A percentile compares a stretch with the other conserved stretches of the same genome.
Evolutionary conservation across 2,888 invertebrate species (phyloP).

Genomic region (Caenorhabditis zanzibari): DNA sequence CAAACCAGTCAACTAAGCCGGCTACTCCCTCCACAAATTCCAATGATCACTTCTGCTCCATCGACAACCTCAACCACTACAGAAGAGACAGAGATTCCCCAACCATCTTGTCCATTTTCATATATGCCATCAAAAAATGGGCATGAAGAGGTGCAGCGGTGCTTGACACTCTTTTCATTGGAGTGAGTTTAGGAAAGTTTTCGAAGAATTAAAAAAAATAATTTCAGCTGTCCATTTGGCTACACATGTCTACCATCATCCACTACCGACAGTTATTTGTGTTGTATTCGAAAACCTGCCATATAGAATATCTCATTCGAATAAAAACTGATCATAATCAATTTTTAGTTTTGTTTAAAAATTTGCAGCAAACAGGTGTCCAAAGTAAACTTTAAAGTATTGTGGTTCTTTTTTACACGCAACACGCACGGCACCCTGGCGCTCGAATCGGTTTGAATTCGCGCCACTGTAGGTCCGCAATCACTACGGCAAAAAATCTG

Average conservation of each 20-base stretch:
- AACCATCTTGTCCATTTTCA: conserved; percentile 59
- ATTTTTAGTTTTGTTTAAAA: too few relatives aligned
- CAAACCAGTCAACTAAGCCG: conserved; percentile 7
- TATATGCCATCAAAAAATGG: conserved; percentile 63
- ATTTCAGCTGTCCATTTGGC: conserved; percentile 73
- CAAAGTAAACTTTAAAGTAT: too few relatives aligned
- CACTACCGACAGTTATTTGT: conserved; percentile 70
- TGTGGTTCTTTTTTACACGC: too few relatives aligned
- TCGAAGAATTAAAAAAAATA: not conserved
- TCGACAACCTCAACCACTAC: not conserved
- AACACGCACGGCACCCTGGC: too few relatives aligned
- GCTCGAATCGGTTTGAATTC: too few relatives aligned
- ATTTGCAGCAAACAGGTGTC: too few relatives aligned
- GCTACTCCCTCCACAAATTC: conserved; percentile 43
- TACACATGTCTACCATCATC: conserved; percentile 74
- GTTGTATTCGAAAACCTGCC: conserved; percentile 68
- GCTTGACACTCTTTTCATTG: conserved; percentile 65
- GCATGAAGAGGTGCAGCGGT: conserved; percentile 59
- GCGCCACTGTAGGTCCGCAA: too few relatives aligned
- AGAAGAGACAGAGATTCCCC: not conserved
- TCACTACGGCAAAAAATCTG: too few relatives aligned
- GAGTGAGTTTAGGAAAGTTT: conserved; percentile 49
- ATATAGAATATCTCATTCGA: conserved; percentile 6
- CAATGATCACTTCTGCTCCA: conserved; percentile 24
- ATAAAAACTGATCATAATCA: too few relatives aligned